These are phyloP conservation scores for Aurelia aurita complex sp. Pacific DNA, from an alignment of 30 jellyfish, hydroid and myxozoan genomes.

Conservation along the genomic window DNA sequence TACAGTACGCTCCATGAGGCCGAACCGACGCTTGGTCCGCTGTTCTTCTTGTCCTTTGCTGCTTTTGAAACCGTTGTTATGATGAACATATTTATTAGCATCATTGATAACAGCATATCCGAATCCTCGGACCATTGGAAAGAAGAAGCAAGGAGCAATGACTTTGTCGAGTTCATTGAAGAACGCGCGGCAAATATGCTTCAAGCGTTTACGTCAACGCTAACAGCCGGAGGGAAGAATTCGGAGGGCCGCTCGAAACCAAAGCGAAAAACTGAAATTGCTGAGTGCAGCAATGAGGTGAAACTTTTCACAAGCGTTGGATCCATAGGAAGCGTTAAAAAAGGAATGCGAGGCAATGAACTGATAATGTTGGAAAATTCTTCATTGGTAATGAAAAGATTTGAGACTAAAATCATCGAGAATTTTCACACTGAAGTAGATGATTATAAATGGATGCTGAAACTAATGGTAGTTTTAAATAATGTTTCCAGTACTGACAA, in stretches of 20 bases:
- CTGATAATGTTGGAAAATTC: background rate
- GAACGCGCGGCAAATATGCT: constrained; percentile 20
- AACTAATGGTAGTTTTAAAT: background rate
- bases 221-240: background rate
- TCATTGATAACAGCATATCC: constrained; percentile 35
- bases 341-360: background rate
- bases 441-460: background rate
- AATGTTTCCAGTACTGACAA: background rate
- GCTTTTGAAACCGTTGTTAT: constrained; percentile 30
- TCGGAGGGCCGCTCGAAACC: background rate
- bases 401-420: background rate
- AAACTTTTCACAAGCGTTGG: background rate
- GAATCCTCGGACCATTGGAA: constrained; percentile 36
- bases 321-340: background rate
- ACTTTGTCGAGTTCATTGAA: constrained; percentile 21
- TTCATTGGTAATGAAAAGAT: background rate
- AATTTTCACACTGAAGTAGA: background rate
- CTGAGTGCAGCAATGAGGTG: background rate
- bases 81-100: constrained; percentile 52
- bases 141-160: constrained; percentile 13
- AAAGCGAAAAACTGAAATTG: background rate
- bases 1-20: constrained; percentile 23
- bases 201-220: constrained; percentile 3
- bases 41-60: constrained; percentile 36
- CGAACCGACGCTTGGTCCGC: constrained; percentile 29